Evolutionary conservation across 2,797 vertebrate species (phyloP), one percentile per base, ranked within the genome.

Genomic region (Danio tinwini): DNA sequence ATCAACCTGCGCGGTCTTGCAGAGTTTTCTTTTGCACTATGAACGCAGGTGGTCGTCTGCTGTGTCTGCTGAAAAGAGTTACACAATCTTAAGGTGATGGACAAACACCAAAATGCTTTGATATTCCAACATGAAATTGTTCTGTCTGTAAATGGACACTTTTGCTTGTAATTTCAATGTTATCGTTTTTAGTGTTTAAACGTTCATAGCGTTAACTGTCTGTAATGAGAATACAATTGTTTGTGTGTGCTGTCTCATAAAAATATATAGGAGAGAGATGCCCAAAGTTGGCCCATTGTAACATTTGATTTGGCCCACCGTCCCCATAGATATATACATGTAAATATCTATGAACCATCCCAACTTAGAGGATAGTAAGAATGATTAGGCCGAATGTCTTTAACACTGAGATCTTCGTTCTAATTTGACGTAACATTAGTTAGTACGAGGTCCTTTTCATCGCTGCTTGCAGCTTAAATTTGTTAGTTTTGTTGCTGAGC

Each of bases 1-100:
- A 88, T 90, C 83, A 19, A 2, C 37, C 59, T 42, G 6, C 4
- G 13, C 39, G 3, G 11, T 19, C 11, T 14, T n/a, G n/a, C n/a
- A n/a, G n/a, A 11, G 5, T 73, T 72, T 47, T 68, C 5, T 29
- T 7, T n/a, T 29, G 19, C 8, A 42, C 5, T 21, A 21, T 40
- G 12, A 58, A 52, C 17, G 49, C 37, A 47, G 40, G 21, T 68
- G 13, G 13, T 3, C 44, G 13, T 58, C 47, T 10, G 29, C 6
- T 40, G 10, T 47, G 5, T 12, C 61, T 16, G 59, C 56, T 37
- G 12, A 59, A 40, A 11, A 8, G 14, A 39, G 67, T 11, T 17
- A 53, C 11, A 40, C 2, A 72, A 11, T 39, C 67, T 12, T n/a
- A 5, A 53, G 29, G 29, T 69, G 49, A 39, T 53, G 29, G 49